Evolutionary conservation across 92 coral and sea anemone species (phyloP).

Genomic region (Zoanthus sansibaricus): DNA sequence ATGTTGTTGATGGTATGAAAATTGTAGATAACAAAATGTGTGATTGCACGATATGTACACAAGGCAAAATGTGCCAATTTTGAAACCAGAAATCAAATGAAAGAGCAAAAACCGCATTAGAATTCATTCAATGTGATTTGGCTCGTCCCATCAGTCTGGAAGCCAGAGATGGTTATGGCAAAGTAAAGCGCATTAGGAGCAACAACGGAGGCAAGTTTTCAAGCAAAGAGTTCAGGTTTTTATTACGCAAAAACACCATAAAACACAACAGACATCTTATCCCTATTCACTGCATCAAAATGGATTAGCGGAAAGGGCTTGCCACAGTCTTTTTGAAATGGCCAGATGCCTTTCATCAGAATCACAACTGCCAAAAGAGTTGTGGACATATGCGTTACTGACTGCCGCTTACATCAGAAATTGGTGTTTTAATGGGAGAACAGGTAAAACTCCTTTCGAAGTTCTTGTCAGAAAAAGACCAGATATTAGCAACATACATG

Average conservation of each 20-base stretch:
- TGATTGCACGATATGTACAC: not conserved
- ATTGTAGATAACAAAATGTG: not conserved
- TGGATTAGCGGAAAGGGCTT: not conserved
- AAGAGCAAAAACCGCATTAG: not conserved
- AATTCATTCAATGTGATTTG: not conserved
- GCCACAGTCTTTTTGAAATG: too few species aligned
- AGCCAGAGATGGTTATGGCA: not conserved
- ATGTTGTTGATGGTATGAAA: not conserved
- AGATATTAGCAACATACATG: too few species aligned
- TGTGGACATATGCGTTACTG: too few species aligned
- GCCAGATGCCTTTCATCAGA: too few species aligned
- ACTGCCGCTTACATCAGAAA: too few species aligned
- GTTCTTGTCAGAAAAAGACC: too few species aligned
- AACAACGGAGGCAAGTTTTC: not conserved
- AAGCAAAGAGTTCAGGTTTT: not conserved
- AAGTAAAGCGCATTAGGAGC: not conserved
- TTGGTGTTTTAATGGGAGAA: too few species aligned
- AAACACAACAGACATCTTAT: not conserved
- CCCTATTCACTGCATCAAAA: not conserved
- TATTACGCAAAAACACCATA: too few species aligned
- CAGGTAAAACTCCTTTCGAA: too few species aligned
- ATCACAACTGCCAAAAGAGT: too few species aligned
- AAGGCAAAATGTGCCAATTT: not conserved
- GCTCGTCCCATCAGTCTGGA: not conserved
- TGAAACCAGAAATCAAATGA: not conserved